Base-by-base conservation (phyloP, 2,888 invertebrate species). In the Eupithecia pulchellata region DNA sequence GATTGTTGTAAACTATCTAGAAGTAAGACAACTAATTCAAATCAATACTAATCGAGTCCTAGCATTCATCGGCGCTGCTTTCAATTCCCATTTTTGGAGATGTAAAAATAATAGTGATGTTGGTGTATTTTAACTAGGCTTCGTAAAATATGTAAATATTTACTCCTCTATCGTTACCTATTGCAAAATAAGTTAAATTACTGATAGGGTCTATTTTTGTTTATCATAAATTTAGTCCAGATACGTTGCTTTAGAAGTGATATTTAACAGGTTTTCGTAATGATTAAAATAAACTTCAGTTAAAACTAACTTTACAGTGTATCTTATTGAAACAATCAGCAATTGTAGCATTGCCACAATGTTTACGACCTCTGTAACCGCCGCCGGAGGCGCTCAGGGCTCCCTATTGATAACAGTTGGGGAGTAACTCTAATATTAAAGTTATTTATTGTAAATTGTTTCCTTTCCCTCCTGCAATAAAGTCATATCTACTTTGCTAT, bases 401-500 rank as follows among this genome's bases (percentile, higher is more conserved):
- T 85, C 85, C 84, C 91, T 91, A 93, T 92, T 89, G 91, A 89
- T 93, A 92, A 91, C 90, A 91, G 91, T 89, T 86, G 85, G 88
- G 91, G 91, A 92, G 90, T 84, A 87, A 88, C 88, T 88, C 86
- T 92, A 91, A 93, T 94, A 94, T 93, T 91, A 91, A 88, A 91
- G 90, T 91, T 93, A 92, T 93, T 92, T 92, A 92, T 93, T 91
- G 93, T 89, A 91, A 91, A 91, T 90, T 90, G 90, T 85, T 92
- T 89, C 88, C 88, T 86, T 87, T 84, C 86, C 87, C 85, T 86
- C 81, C 80, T 83, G 80, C 81, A 86, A 84, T 79, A 85, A 85
- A 88, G 87, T 86, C 86, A 89, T 89, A 87, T 74, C 73, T 67
- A 29, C 67, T 73, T 27, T 66, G 34, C 63, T 58, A 47, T 67